Evolutionary conservation across 2,888 invertebrate species (phyloP).

Genomic region (Polyploca ridens): DNA sequence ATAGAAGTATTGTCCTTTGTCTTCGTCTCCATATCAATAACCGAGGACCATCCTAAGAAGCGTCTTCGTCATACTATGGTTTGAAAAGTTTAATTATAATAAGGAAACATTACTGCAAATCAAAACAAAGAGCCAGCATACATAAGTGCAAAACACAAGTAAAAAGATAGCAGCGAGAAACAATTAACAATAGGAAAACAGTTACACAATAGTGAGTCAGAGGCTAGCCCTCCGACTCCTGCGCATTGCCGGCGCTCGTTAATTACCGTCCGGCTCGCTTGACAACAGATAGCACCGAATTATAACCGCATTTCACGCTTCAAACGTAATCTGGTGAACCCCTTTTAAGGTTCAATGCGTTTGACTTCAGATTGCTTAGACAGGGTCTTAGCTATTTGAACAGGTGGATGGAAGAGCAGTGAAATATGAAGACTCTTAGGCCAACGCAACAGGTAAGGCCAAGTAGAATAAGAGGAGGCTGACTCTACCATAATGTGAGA

Average conservation of each 20-base stretch:
- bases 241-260: constrained; percentile 17
- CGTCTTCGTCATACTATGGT: no score
- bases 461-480: no score
- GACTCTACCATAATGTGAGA: no score
- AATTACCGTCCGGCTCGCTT: constrained; percentile 25
- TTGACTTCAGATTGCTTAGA: background rate
- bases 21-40: no score
- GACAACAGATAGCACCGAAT: constrained; percentile 57
- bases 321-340: constrained; percentile 42
- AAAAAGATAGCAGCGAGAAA: constrained; percentile 26
- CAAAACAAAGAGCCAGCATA: background rate
- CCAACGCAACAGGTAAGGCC: no score
- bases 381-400: background rate
- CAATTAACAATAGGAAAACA: constrained; percentile 38
- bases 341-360: background rate
- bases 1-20: no score
- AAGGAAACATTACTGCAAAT: background rate
- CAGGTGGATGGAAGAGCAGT: background rate
- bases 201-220: constrained; percentile 29
- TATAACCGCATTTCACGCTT: constrained; percentile 61
- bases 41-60: no score
- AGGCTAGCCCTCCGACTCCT: constrained; percentile 3
- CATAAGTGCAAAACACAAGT: constrained; percentile 12
- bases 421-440: no score
- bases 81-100: background rate